phyloP scores from a whole-genome alignment of 2,888 invertebrate genomes.

The Parnassius mnemosyne region DNA sequence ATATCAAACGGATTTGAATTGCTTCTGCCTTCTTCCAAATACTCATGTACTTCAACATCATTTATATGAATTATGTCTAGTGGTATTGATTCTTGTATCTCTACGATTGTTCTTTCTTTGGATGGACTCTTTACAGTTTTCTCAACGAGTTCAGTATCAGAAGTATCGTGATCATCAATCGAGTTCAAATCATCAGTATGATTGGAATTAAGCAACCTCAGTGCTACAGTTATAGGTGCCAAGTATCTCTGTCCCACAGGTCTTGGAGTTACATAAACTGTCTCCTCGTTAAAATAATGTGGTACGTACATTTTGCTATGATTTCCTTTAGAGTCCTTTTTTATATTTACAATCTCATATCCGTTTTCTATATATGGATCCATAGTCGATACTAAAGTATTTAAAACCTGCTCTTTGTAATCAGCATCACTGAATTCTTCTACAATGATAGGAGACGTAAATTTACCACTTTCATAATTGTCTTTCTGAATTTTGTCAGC shows the following conservation, averaged over 20 bases:
- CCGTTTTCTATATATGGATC: slow-evolving; percentile 66
- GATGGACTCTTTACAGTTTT: slow-evolving; percentile 61
- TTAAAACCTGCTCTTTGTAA: slow-evolving; percentile 58
- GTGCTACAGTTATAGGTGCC: slow-evolving; percentile 81
- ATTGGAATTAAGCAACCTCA: slow-evolving; percentile 74
- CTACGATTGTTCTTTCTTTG: slow-evolving; percentile 78
- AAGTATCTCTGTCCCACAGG: slow-evolving; percentile 79
- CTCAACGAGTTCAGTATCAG: slow-evolving; percentile 64
- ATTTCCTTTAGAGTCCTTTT: slow-evolving; percentile 49
- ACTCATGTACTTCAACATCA: slow-evolving; percentile 69
- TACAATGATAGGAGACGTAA: slow-evolving; percentile 74
- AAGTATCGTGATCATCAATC: slow-evolving; percentile 61
- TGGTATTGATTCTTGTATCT: slow-evolving; percentile 84
- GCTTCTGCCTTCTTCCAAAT: slow-evolving; percentile 64
- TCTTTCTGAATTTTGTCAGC: slow-evolving; percentile 43
- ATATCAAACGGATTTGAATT: slow-evolving; percentile 49
- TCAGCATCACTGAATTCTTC: slow-evolving; percentile 51
- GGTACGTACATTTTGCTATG: slow-evolving; percentile 36
- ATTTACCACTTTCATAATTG: slow-evolving; percentile 53
- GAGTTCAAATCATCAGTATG: slow-evolving; percentile 60
- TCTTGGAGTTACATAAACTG: slow-evolving; percentile 77
- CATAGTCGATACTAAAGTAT: slow-evolving; percentile 70
- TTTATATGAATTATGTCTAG: slow-evolving; percentile 75
- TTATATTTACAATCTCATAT: slow-evolving; percentile 68
- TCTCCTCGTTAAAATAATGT: slow-evolving; percentile 39